Evolutionary conservation across 1,140 invertebrate genomes (phyloP), one percentile per base, ranked within the genome.

Genomic region (Scaptomyza montana): DNA sequence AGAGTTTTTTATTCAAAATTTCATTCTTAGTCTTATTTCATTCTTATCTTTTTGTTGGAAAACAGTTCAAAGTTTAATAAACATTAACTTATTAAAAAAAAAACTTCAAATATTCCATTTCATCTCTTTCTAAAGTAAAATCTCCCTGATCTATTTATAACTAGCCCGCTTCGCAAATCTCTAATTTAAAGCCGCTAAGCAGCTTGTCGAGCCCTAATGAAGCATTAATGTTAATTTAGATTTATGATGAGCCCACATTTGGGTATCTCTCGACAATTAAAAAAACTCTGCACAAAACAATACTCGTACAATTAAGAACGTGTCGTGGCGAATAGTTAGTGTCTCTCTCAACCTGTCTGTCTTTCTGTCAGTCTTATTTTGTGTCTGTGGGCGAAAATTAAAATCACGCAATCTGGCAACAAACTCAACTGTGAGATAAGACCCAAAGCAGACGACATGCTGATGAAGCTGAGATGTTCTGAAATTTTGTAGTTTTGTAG

Each of bases 241-340:
- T 87, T 87, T 89, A 87, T 87, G 84, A 89, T 87, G 82, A 84
- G 54, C 71, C 61, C 81, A 70, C 80, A 84, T 80, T 84, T 70
- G 64, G 47, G 57, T 36, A 33, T 36, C 8, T 9, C 70, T 55
- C 55, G 45, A 62, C 74, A 60, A 30, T 43, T 64, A 61, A 13
- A 61, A 16, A 16, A 16, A 41, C 36, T 6, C 47, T n/a, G 12
- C 10, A 5, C 67, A 28, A 63, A 59, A 78, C 57, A 74, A 46
- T 36, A 54, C 10, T 33, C 21, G 21, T 55, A 25, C 51, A 47
- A 16, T 12, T 13, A 6, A 28, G 67, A 33, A 33, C 30, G 7
- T 74, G 62, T 64, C 16, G 16, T 16, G 16, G 16, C 16, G 16
- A 16, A 16, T 16, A 16, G 16, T 16, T 16, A 16, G 16, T 16